Conservation (phyloP, 2,113 vertebrate genomes). For the Etheostoma spectabile region DNA sequence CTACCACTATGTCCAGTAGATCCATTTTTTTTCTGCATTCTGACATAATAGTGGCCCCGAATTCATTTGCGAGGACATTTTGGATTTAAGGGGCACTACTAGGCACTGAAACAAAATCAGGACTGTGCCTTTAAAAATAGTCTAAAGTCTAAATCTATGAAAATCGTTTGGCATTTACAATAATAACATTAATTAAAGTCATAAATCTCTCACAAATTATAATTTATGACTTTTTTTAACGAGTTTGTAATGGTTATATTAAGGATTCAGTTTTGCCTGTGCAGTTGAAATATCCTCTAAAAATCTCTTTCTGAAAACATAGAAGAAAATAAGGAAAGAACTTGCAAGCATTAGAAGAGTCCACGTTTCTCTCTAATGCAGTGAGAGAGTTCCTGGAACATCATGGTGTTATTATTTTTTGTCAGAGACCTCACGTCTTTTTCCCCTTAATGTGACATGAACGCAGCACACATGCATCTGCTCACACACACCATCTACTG, state of each 20-base stretch:
- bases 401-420: background rate
- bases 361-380: background rate
- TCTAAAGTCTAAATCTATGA: background rate
- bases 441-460: background rate
- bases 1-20: background rate
- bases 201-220: background rate
- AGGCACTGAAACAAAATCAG: background rate
- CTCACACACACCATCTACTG: conserved; percentile 74
- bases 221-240: background rate
- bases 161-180: background rate
- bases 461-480: background rate
- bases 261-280: background rate
- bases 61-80: background rate
- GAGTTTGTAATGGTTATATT: background rate
- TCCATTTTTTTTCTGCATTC: background rate
- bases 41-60: background rate
- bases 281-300: background rate
- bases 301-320: background rate
- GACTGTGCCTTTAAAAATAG: background rate
- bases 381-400: background rate
- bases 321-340: background rate
- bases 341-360: background rate
- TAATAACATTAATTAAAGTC: background rate
- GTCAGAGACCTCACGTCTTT: background rate
- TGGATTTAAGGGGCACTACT: background rate